Base-by-base conservation (phyloP, 2,888 invertebrate species). In the Selenia dentaria region DNA sequence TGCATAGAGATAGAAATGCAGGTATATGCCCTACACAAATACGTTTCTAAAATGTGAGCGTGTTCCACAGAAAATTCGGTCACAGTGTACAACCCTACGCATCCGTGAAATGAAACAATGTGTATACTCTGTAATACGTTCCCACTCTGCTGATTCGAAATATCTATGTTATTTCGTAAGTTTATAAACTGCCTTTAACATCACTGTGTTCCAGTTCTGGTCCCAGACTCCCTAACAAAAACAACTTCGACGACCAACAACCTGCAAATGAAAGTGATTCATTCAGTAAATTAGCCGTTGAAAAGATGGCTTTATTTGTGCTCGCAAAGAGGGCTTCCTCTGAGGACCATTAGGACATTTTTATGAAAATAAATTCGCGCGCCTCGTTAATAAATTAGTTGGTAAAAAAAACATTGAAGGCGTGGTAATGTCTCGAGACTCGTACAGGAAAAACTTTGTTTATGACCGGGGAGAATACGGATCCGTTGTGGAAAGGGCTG, bases 181-280 rank as follows among this genome's bases (percentile, higher is more conserved):
- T 11, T 28, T 16, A 5, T 1, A 9, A 26, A 32, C 40, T 36
- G 40, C 8, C 24, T 20, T 0, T 18, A 1, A 18, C 1, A 3
- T 38, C 10, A 36, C 14, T 22, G 27, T 28, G 9, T n/a, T 20
- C 33, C 39, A 31, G 25, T 18, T 20, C 18, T 18, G 20, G 25
- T 24, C 6, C 34, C 39, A 31, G 29, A 12, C 34, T 18, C 48
- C 50, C 35, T 45, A 57, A 54, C 66, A 74, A 74, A 76, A 77
- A 74, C 71, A 72, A 65, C 62, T 55, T 41, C 48, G 49, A 33
- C 55, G 59, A 57, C 57, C 61, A 45, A 52, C 54, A 64, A 65
- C 67, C 75, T 80, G 78, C 65, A 54, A 70, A 70, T 74, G 77
- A 78, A 73, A 70, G 72, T 71, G 70, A 79, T 82, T 83, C 74